phyloP scores from a whole-genome alignment of 2,888 invertebrate genomes.

The Listrodromus nycthemerus region DNA sequence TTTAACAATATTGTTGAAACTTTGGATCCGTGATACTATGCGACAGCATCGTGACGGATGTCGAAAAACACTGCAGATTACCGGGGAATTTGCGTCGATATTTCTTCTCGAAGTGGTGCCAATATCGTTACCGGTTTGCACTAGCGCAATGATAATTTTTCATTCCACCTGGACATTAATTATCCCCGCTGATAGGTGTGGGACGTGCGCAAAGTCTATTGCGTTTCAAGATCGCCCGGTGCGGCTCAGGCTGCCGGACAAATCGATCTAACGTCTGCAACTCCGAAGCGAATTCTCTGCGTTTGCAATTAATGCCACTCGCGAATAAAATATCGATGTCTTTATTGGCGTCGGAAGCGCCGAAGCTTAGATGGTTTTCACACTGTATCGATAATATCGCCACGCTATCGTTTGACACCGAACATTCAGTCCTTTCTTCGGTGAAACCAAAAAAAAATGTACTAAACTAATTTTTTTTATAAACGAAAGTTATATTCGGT shows the following conservation, averaged over 20 bases:
- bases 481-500: neutral
- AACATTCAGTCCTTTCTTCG: neutral
- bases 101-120: neutral
- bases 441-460: neutral
- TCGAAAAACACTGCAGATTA: neutral
- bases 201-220: constrained; percentile 43
- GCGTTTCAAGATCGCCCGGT: constrained; percentile 55
- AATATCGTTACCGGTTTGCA: constrained; percentile 30
- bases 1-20: neutral
- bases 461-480: neutral
- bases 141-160: constrained; percentile 27
- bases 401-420: neutral
- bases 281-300: constrained; percentile 14
- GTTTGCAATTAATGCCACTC: constrained; percentile 65
- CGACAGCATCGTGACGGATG: neutral
- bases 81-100: neutral
- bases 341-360: constrained; percentile 42
- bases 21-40: neutral
- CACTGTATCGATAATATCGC: neutral
- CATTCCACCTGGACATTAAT: constrained; percentile 53
- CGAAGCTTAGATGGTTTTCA: neutral
- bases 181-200: constrained; percentile 35
- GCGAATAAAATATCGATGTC: constrained; percentile 64
- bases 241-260: neutral
- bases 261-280: constrained; percentile 24